phyloP scores from a whole-genome alignment of 2,113 vertebrate species.

The Ptilorrhoa leucosticta region DNA sequence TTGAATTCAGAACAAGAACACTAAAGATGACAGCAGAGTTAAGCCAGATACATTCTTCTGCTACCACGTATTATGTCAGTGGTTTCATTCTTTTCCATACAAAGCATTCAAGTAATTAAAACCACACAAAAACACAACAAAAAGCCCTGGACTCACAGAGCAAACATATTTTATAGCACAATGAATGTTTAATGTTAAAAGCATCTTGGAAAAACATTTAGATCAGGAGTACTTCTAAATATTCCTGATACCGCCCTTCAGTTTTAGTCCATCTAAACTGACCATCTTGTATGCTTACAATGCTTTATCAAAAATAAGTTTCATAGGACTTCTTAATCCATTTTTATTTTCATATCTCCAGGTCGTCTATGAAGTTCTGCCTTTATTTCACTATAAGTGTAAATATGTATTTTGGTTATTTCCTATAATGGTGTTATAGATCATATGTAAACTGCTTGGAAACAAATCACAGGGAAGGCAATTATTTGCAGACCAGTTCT shows the following conservation, averaged over 20 bases:
- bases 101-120: background rate
- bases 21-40: background rate
- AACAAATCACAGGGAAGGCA: background rate
- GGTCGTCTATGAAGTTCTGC: background rate
- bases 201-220: background rate
- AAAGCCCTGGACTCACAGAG: background rate
- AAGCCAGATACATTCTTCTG: background rate
- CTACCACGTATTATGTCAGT: background rate
- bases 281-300: background rate
- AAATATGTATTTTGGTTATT: background rate
- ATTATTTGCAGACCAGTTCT: background rate
- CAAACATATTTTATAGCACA: background rate
- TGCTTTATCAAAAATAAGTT: background rate
- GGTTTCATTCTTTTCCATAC: background rate
- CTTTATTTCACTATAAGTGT: background rate
- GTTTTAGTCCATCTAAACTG: background rate
- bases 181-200: constrained; percentile 1
- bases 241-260: background rate
- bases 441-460: background rate
- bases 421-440: background rate
- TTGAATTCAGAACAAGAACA: background rate
- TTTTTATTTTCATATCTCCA: background rate
- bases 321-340: background rate
- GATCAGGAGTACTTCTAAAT: background rate
- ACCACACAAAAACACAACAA: background rate